phyloP scores from a whole-genome alignment of 2,888 invertebrate species.

The Sarcophaga subvicina region DNA sequence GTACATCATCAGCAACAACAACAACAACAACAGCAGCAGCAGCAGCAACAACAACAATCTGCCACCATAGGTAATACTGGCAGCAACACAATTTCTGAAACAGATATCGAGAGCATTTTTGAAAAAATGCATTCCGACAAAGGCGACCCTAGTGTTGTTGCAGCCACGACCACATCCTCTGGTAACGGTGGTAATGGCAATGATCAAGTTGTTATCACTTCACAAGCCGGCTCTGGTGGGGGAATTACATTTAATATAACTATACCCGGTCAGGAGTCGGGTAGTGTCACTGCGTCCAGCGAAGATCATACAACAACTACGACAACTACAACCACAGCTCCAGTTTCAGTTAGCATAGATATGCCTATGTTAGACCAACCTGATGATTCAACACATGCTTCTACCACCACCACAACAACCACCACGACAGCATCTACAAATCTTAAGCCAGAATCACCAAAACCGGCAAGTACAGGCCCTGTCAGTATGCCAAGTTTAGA shows the following conservation, averaged over 20 bases:
- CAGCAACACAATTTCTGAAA: constrained; percentile 76
- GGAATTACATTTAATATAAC: constrained; percentile 82
- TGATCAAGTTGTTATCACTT: constrained; percentile 81
- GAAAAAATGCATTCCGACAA: constrained; percentile 82
- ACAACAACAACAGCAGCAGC: constrained; percentile 60
- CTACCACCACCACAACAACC: constrained; percentile 72
- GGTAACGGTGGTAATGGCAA: constrained; percentile 71
- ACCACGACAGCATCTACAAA: constrained; percentile 68
- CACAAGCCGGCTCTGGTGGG: constrained; percentile 81
- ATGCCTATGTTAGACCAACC: constrained; percentile 81
- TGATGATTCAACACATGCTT: constrained; percentile 76
- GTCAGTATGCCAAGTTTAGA: constrained; percentile 82
- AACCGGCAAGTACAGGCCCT: constrained; percentile 73
- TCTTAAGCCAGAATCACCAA: constrained; percentile 46
- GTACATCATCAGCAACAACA: constrained; percentile 60
- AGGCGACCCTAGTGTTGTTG: constrained; percentile 75
- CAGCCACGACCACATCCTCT: constrained; percentile 72
- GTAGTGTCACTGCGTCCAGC: constrained; percentile 71
- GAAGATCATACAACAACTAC: constrained; percentile 69
- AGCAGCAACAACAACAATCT: constrained; percentile 56
- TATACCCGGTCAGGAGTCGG: constrained; percentile 78
- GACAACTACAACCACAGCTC: constrained; percentile 73
- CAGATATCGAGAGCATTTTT: constrained; percentile 82
- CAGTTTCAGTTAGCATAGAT: constrained; percentile 81
- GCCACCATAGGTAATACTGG: constrained; percentile 70